Conservation (phyloP, 2,888 invertebrate genomes). For the Phasia obesa region DNA sequence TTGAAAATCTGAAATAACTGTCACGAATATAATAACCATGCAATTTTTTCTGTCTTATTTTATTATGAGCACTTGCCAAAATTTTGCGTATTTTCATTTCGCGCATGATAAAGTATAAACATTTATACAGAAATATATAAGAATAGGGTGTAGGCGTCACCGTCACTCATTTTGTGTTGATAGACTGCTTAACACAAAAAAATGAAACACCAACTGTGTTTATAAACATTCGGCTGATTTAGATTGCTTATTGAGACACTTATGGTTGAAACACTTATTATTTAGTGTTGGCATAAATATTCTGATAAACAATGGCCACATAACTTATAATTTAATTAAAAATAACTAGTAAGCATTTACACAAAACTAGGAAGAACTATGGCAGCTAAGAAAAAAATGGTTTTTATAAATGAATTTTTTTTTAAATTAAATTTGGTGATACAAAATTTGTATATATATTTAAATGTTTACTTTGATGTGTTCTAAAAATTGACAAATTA, state of each 20-base stretch:
- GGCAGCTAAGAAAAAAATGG: not conserved
- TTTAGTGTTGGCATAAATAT: no score
- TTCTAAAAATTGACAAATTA: no score
- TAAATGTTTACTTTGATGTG: no score
- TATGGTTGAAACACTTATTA: no score
- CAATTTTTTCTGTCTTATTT: conserved; percentile 25
- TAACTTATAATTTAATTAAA: no score
- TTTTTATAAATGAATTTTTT: not conserved
- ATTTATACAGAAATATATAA: conserved; percentile 1
- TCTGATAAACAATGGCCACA: no score
- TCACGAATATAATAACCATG: conserved; percentile 39
- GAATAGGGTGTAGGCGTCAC: conserved; percentile 34
- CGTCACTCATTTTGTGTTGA: conserved; percentile 66
- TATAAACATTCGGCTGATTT: not conserved
- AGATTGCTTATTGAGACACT: not conserved
- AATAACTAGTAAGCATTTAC: no score
- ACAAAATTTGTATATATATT: no score
- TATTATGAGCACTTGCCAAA: conserved; percentile 37
- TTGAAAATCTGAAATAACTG: conserved; percentile 54
- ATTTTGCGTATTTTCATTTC: conserved; percentile 50
- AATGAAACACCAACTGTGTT: not conserved
- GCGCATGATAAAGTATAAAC: conserved; percentile 36
- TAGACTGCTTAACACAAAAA: conserved; percentile 38
- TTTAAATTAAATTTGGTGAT: not conserved
- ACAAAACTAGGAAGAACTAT: no score